Conservation (phyloP, 2,888 invertebrate genomes). For the Neocrepidodera transversa region DNA sequence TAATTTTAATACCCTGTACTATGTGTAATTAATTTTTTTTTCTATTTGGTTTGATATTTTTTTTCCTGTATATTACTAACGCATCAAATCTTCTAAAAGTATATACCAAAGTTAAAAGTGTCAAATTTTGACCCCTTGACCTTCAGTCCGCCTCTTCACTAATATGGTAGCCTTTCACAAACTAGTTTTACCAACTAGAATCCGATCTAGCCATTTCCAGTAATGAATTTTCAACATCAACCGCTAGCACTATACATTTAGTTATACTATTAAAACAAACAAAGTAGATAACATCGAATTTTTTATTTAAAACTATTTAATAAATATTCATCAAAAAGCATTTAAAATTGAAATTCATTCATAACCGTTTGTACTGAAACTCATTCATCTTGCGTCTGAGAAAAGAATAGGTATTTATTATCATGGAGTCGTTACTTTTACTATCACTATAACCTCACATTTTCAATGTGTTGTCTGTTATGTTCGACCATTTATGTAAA, state of each 20-base stretch:
- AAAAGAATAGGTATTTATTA: slow-evolving; percentile 28
- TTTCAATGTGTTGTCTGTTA: slow-evolving; percentile 27
- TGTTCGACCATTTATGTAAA: slow-evolving; percentile 25
- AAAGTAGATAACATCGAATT: slow-evolving; percentile 16
- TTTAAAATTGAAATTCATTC: slow-evolving; percentile 30
- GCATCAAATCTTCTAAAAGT: too few species aligned
- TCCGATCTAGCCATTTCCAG: neutral
- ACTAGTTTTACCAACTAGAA: slow-evolving; percentile 12
- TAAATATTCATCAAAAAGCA: slow-evolving; percentile 27
- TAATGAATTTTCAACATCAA: slow-evolving; percentile 5
- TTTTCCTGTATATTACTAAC: too few species aligned
- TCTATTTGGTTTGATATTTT: too few species aligned
- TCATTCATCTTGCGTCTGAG: slow-evolving; percentile 24
- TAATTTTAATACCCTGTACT: too few species aligned
- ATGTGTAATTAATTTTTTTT: too few species aligned
- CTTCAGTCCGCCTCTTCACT: slow-evolving; percentile 2
- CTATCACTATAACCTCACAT: slow-evolving; percentile 27
- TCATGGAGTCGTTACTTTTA: slow-evolving; percentile 27
- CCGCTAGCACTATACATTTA: slow-evolving; percentile 5
- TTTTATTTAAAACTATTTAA: slow-evolving; percentile 23
- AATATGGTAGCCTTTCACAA: slow-evolving; percentile 4
- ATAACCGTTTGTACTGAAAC: slow-evolving; percentile 19
- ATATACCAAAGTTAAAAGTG: neutral
- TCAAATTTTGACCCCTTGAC: slow-evolving; percentile 14
- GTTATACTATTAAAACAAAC: slow-evolving; percentile 14